A percentile compares a stretch with the other conserved stretches of the same genome.
Evolutionary conservation across 2,113 vertebrate species (phyloP).

Genomic region (Macquaria australasica): DNA sequence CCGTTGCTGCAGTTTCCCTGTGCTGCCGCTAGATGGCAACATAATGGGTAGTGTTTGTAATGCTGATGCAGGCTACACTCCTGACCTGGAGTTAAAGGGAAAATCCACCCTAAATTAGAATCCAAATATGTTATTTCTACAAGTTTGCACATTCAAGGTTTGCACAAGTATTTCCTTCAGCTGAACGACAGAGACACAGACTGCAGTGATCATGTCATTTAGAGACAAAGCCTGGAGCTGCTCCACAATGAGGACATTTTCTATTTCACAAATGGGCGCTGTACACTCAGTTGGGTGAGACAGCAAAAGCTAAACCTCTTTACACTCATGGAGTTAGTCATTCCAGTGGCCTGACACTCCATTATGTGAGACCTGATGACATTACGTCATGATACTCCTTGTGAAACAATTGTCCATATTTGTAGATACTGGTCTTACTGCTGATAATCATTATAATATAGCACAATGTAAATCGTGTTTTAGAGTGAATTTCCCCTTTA

Average conservation of each 20-base stretch:
- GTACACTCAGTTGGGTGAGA: not conserved
- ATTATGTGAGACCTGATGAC: not conserved
- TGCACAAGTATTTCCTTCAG: not conserved
- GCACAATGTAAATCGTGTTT: not conserved
- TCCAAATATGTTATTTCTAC: not conserved
- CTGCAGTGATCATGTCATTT: not conserved
- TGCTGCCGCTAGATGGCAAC: constrained; percentile 59
- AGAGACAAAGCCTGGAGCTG: constrained; percentile 21
- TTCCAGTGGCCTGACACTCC: not conserved
- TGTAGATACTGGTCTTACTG: not conserved
- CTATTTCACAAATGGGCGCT: not conserved
- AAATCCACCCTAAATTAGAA: constrained; percentile 31
- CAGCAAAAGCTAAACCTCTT: constrained; percentile 10
- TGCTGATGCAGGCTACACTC: constrained; percentile 30
- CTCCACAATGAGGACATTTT: not conserved
- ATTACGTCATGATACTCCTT: not conserved
- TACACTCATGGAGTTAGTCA: not conserved
- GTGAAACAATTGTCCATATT: not conserved
- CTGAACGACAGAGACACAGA: not conserved
- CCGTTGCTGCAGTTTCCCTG: constrained; percentile 16
- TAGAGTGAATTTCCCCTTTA: not conserved
- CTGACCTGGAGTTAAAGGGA: constrained; percentile 62
- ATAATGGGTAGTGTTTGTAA: not conserved
- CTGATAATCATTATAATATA: not conserved
- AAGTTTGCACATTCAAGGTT: not conserved